Percentiles rank a stretch among this genome's conserved stretches.
phyloP scores from a whole-genome alignment of 1,140 invertebrate species.

The Battus philenor region DNA sequence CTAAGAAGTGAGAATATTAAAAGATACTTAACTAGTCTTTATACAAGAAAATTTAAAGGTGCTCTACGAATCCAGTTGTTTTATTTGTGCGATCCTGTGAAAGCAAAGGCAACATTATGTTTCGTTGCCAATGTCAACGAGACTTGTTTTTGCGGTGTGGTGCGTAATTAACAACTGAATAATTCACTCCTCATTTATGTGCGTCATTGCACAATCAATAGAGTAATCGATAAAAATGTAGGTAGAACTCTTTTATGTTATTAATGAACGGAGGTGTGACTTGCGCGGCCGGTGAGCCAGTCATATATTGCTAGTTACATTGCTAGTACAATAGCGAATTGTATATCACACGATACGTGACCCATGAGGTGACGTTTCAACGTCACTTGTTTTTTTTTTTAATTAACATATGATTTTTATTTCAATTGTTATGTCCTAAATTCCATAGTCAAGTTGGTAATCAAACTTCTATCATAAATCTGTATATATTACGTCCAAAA shows the following conservation, averaged over 20 bases:
- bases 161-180: conserved; percentile 3
- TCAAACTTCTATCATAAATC: too few relatives aligned
- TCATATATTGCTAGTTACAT: neutral
- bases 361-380: conserved; percentile 1
- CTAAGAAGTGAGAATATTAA: too few relatives aligned
- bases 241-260: conserved; percentile 3
- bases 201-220: conserved; percentile 9
- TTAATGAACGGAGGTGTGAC: conserved; percentile 9
- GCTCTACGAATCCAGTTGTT: too few relatives aligned
- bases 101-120: neutral
- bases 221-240: conserved; percentile 3
- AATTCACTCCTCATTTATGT: neutral
- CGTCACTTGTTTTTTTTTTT: too few relatives aligned
- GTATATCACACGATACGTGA: neutral
- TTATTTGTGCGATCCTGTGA: neutral
- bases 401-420: too few relatives aligned
- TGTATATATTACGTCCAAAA: too few relatives aligned
- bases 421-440: too few relatives aligned
- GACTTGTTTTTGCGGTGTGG: neutral
- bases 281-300: neutral
- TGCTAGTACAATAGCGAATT: conserved; percentile 5
- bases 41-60: too few relatives aligned
- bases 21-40: too few relatives aligned
- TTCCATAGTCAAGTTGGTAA: too few relatives aligned
- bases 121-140: neutral